These are phyloP conservation scores for Argyra leucocephala DNA, from an alignment of 2,888 invertebrate species.

Conservation along the genomic window DNA sequence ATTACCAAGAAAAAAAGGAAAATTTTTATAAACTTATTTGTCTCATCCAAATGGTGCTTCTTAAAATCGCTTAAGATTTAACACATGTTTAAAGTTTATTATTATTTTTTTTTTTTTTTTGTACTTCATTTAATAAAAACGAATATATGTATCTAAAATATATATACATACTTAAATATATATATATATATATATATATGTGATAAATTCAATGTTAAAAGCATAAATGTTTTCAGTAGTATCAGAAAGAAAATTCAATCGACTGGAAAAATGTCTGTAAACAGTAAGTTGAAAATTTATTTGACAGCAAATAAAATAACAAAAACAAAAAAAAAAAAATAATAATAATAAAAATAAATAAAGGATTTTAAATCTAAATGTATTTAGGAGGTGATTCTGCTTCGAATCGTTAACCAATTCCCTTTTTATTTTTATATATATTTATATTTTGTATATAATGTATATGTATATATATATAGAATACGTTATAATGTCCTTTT, in stretches of 20 bases:
- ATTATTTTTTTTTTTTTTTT: not conserved
- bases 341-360: not conserved
- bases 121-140: not conserved
- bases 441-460: not conserved
- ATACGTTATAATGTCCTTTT: not conserved
- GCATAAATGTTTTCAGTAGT: not conserved
- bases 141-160: too few species aligned
- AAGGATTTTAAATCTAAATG: not conserved
- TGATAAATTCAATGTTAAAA: not conserved
- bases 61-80: not conserved
- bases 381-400: not conserved
- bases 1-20: too few species aligned
- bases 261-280: conserved; percentile 6
- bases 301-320: not conserved
- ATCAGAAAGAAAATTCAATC: conserved; percentile 1
- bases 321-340: not conserved
- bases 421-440: not conserved
- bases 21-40: too few species aligned
- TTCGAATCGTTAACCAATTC: not conserved
- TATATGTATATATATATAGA: not conserved
- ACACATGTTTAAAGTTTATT: not conserved
- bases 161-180: too few species aligned
- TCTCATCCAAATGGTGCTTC: too few species aligned
- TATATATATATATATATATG: not conserved
- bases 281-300: conserved; percentile 4